Evolutionary conservation across 37 sponge, comb jelly and placozoan species (phyloP).

Genomic region (Tethya wilhelma): DNA sequence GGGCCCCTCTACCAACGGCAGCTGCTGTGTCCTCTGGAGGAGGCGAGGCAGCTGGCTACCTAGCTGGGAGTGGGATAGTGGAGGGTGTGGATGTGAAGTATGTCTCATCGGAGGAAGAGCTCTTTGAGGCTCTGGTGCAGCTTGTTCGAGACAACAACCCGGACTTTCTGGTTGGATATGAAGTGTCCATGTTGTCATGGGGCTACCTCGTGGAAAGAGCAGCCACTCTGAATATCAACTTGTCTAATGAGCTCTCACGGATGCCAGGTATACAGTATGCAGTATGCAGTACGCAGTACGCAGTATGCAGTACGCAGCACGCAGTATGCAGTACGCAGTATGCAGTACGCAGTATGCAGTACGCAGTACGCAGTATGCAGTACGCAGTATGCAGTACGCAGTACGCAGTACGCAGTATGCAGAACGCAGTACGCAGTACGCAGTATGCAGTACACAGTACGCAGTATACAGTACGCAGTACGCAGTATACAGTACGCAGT

Average conservation of each 20-base stretch:
- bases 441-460: too few relatives aligned
- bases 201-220: slow-evolving; percentile 93
- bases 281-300: too few relatives aligned
- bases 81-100: slow-evolving; percentile 30
- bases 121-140: slow-evolving; percentile 51
- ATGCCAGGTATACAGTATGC: slow-evolving; percentile 57
- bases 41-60: not conserved
- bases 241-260: slow-evolving; percentile 71
- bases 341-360: too few relatives aligned
- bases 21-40: not conserved
- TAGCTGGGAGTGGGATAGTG: slow-evolving; percentile 46
- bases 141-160: slow-evolving; percentile 74
- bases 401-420: too few relatives aligned
- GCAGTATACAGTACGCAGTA: too few relatives aligned
- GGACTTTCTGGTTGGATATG: slow-evolving; percentile 94
- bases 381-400: too few relatives aligned
- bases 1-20: not conserved
- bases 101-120: slow-evolving; percentile 61
- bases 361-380: too few relatives aligned
- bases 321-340: too few relatives aligned
- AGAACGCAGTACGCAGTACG: too few relatives aligned
- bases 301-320: too few relatives aligned
- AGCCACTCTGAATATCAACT: slow-evolving; percentile 60
- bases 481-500: too few relatives aligned
- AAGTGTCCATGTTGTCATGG: slow-evolving; percentile 87